These are phyloP conservation scores for Phoenicopterus ruber DNA, from an alignment of 2,113 vertebrate species.

Conservation along the genomic window DNA sequence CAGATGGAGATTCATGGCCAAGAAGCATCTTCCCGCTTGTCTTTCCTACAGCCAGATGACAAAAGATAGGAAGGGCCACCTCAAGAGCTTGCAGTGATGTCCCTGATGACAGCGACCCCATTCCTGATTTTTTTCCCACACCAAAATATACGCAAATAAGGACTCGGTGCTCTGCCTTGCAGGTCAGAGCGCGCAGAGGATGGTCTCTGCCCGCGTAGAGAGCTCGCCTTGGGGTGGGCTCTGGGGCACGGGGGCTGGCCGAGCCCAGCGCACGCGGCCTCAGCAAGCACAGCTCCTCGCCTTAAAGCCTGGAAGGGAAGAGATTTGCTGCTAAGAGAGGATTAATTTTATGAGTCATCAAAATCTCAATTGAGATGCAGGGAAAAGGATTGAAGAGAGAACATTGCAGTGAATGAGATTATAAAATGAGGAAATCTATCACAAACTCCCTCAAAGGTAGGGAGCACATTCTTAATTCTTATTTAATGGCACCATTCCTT, in stretches of 20 bases:
- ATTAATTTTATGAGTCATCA: slow-evolving; percentile 66
- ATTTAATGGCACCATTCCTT: slow-evolving; percentile 24
- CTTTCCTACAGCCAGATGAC: not conserved
- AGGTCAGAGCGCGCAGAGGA: not conserved
- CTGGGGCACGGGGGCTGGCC: not conserved
- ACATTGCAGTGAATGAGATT: slow-evolving; percentile 24
- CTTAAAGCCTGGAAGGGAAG: not conserved
- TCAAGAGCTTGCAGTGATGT: not conserved
- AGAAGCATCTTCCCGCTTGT: not conserved
- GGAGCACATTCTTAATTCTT: slow-evolving; percentile 30
- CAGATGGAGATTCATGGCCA: not conserved
- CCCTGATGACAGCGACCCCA: not conserved
- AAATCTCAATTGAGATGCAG: slow-evolving; percentile 46
- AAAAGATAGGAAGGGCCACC: not conserved
- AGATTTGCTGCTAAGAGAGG: slow-evolving; percentile 28
- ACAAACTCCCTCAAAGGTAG: slow-evolving; percentile 1
- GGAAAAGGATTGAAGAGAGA: slow-evolving; percentile 31
- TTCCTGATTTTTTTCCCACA: not conserved
- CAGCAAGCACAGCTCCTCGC: not conserved
- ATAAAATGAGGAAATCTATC: slow-evolving; percentile 17
- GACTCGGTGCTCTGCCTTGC: not conserved
- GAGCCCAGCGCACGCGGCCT: not conserved
- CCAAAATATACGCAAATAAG: not conserved
- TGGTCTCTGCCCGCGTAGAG: not conserved
- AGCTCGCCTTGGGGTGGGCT: not conserved